A percentile compares a stretch with the other conserved stretches of the same genome.
Evolutionary conservation across 2,797 vertebrate species (phyloP).

Genomic region (Chromis chromis): DNA sequence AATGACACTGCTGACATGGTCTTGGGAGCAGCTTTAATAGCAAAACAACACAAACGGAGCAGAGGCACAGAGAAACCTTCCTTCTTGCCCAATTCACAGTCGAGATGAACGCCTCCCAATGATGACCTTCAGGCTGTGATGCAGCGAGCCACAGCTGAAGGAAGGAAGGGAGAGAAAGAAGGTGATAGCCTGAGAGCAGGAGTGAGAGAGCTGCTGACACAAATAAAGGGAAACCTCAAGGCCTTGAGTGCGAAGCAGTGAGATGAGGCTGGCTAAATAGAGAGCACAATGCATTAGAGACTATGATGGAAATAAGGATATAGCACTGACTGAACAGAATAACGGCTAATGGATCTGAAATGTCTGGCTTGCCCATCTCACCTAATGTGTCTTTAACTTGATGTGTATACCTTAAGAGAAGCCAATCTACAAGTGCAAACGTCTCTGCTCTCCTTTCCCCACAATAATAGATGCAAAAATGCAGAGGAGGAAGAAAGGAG

Average conservation of each 20-base stretch:
- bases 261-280: constrained; percentile 53
- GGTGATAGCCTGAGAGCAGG: constrained; percentile 17
- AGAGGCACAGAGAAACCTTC: constrained; percentile 34
- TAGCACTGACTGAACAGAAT: constrained; percentile 46
- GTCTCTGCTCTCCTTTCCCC: constrained; percentile 23
- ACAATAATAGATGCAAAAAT: constrained; percentile 65
- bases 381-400: constrained; percentile 45
- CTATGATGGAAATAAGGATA: constrained; percentile 51
- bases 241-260: constrained; percentile 48
- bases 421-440: constrained; percentile 21
- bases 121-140: constrained; percentile 69
- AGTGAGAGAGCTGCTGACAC: constrained; percentile 32
- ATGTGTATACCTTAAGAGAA: constrained; percentile 42
- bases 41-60: constrained; percentile 59
- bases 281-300: constrained; percentile 61
- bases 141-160: constrained; percentile 43
- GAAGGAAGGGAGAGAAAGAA: constrained; percentile 10
- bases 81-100: constrained; percentile 62
- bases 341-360: constrained; percentile 72
- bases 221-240: constrained; percentile 46
- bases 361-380: constrained; percentile 46
- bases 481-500: constrained; percentile 42
- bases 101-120: constrained; percentile 55
- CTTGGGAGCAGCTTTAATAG: constrained; percentile 62
- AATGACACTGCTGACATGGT: constrained; percentile 62